Evolutionary conservation across 2,797 vertebrate genomes (phyloP), one percentile per base, ranked within the genome.

Genomic region (Phoeniculus purpureus): DNA sequence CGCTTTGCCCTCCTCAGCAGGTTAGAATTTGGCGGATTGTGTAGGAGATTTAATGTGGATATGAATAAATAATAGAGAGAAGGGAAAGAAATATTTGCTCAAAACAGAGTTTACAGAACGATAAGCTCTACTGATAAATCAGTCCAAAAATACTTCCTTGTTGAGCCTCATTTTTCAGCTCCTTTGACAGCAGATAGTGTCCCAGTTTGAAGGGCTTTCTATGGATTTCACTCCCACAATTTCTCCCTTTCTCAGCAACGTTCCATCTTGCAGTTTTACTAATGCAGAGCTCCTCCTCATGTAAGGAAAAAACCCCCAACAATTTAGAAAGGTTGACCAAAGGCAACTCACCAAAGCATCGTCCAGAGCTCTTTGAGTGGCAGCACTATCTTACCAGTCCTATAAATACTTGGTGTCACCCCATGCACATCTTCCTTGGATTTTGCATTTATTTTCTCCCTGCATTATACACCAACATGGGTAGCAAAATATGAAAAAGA

Each of bases 401-500:
- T 94, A 54, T 62, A 88, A 95, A 96, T 78, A 59, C 50, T 61
- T 27, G 26, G 22, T 83, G 75, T 81, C 90, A 84, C 73, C 61
- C 59, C 84, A 25, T 89, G 56, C 86, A 73, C 62, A 77, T 89
- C 87, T 87, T 91, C 68, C 65, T 87, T 32, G 67, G 64, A 50
- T 92, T 93, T 94, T 90, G 66, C 64, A 59, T 95, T 95, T 87
- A 94, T 90, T 96, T 43, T 94, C 60, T 93, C 90, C 81, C 72
- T 84, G 43, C 75, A 64, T 90, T 95, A 88, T 90, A 55, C 48
- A 92, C 74, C 83, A 91, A 74, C 70, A 68, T 64, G 76, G 86
- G 82, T 71, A 97, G 88, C 75, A 96, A 96, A 96, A 96, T 96
- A 94, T 89, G 89, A 93, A 94, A 97, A 96, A 96, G 87, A 93